phyloP scores from a whole-genome alignment of 2,797 vertebrate species.

The Cichlasoma orientale region DNA sequence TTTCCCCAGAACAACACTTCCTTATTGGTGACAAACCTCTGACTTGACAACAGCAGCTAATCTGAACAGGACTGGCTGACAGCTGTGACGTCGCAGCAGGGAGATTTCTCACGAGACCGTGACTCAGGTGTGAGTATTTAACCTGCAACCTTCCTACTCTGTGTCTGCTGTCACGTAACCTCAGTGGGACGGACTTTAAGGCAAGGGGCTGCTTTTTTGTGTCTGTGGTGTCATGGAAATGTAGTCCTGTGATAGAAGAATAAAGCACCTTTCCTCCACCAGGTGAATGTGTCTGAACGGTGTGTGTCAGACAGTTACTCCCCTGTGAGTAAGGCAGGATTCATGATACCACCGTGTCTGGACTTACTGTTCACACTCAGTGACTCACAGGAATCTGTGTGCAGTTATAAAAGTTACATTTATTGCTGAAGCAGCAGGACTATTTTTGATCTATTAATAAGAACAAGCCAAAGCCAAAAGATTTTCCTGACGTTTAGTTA shows the following conservation, averaged over 20 bases:
- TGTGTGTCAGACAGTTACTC: conserved; percentile 48
- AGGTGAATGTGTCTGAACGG: conserved; percentile 24
- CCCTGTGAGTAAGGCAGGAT: conserved; percentile 58
- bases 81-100: conserved; percentile 30
- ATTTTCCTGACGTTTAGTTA: too few species aligned
- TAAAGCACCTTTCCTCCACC: background rate
- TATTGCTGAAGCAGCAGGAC: background rate
- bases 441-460: background rate
- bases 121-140: conserved; percentile 39
- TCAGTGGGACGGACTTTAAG: background rate
- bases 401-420: background rate
- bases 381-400: background rate
- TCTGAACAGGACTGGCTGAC: conserved; percentile 23
- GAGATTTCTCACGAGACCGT: conserved; percentile 24
- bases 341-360: conserved; percentile 44
- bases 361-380: conserved; percentile 19
- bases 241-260: background rate
- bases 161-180: background rate
- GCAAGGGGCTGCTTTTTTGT: background rate
- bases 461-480: background rate
- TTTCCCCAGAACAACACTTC: conserved; percentile 39
- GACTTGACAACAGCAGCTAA: background rate
- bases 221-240: background rate
- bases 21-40: conserved; percentile 3
- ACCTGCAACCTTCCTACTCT: background rate